phyloP scores from a whole-genome alignment of 2,113 vertebrate genomes.

The Malurus alboscapulatus region DNA sequence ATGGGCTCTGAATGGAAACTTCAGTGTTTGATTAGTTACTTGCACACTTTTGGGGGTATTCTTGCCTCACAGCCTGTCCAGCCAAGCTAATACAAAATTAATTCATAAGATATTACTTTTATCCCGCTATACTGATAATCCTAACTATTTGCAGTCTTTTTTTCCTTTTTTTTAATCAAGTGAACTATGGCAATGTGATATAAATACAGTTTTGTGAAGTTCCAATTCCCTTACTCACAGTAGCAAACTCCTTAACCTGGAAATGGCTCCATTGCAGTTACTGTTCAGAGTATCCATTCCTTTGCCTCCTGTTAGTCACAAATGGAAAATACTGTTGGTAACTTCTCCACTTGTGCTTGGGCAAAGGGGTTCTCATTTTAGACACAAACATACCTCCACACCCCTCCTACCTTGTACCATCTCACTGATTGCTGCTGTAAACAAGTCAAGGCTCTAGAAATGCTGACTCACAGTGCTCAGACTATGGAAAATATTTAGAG shows the following conservation, averaged over 20 bases:
- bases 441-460: constrained; percentile 17
- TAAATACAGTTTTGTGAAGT: neutral
- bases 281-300: neutral
- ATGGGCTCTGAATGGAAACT: neutral
- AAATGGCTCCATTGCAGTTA: neutral
- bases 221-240: neutral
- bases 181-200: neutral
- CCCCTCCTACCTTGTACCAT: neutral
- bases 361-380: constrained; percentile 28
- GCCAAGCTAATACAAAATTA: neutral
- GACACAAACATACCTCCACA: neutral
- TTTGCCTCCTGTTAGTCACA: neutral
- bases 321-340: neutral
- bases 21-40: neutral
- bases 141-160: neutral
- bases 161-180: neutral
- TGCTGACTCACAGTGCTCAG: constrained; percentile 50
- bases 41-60: neutral
- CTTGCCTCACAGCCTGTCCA: neutral
- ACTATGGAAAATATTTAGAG: neutral
- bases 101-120: neutral
- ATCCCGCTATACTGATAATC: neutral
- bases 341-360: neutral
- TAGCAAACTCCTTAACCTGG: neutral
- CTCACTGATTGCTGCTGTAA: constrained; percentile 10